Conservation (phyloP, 2,797 vertebrate species). For the Momotus momota region DNA sequence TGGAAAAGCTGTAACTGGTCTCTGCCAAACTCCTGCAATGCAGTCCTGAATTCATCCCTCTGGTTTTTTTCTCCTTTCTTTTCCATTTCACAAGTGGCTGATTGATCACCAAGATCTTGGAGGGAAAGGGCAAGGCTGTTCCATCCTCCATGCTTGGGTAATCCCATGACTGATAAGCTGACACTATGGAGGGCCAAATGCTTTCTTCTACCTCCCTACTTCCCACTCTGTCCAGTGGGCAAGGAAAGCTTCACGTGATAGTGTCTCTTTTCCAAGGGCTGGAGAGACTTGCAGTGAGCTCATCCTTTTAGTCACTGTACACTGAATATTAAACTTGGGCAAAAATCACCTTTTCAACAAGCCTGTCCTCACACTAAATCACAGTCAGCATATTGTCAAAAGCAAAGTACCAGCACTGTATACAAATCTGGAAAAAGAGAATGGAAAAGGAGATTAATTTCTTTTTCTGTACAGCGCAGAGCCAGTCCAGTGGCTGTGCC, state of each 20-base stretch:
- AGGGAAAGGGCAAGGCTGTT: background rate
- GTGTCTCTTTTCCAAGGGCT: background rate
- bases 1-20: background rate
- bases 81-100: background rate
- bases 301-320: background rate
- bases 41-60: background rate
- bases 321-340: background rate
- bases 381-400: background rate
- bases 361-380: background rate
- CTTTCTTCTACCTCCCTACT: background rate
- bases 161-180: background rate
- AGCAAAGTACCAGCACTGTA: background rate
- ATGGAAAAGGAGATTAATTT: background rate
- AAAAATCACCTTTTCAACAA: background rate
- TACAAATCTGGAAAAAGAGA: background rate
- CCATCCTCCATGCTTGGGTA: background rate
- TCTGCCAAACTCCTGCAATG: constrained; percentile 29
- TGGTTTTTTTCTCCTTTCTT: background rate
- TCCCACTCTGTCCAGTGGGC: background rate
- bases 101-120: background rate
- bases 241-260: background rate
- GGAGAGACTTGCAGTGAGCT: background rate
- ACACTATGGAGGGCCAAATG: background rate
- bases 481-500: background rate
- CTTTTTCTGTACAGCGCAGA: background rate